Evolutionary conservation across 2,113 vertebrate genomes (phyloP).

Genomic region (Phasianus colchicus): DNA sequence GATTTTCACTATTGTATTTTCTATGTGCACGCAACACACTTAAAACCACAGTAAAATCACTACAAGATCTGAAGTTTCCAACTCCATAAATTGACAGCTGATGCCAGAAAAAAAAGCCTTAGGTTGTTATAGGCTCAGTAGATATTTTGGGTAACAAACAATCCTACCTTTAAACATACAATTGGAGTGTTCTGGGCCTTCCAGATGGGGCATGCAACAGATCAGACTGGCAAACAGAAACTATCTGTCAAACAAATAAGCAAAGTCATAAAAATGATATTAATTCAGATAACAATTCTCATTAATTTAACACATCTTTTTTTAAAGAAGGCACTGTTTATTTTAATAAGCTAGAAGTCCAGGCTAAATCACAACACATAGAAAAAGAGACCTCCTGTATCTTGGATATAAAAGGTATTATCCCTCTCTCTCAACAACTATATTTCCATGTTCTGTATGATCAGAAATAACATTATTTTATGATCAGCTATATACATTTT

Average conservation of each 20-base stretch:
- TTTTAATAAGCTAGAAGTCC: neutral
- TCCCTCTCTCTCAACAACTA: neutral
- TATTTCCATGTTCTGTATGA: neutral
- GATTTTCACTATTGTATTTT: neutral
- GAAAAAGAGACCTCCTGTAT: neutral
- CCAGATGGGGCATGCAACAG: neutral
- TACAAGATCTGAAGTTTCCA: neutral
- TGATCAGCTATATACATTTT: neutral
- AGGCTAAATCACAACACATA: neutral
- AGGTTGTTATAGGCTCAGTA: conserved; percentile 7
- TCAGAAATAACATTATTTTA: neutral
- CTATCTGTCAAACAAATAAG: conserved; percentile 14
- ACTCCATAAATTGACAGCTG: neutral
- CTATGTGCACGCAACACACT: neutral
- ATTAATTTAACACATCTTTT: neutral
- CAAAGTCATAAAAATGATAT: conserved; percentile 41
- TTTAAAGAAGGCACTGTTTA: neutral
- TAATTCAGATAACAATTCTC: conserved; percentile 28
- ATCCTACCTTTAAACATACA: conserved; percentile 2
- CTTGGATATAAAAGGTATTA: neutral
- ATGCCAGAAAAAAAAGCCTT: neutral
- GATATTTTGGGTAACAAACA: conserved; percentile 6
- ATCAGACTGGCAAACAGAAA: conserved; percentile 9
- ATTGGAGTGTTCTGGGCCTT: neutral
- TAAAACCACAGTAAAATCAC: neutral